Conservation (phyloP, 2,888 invertebrate species). For the Hyles lineata region DNA sequence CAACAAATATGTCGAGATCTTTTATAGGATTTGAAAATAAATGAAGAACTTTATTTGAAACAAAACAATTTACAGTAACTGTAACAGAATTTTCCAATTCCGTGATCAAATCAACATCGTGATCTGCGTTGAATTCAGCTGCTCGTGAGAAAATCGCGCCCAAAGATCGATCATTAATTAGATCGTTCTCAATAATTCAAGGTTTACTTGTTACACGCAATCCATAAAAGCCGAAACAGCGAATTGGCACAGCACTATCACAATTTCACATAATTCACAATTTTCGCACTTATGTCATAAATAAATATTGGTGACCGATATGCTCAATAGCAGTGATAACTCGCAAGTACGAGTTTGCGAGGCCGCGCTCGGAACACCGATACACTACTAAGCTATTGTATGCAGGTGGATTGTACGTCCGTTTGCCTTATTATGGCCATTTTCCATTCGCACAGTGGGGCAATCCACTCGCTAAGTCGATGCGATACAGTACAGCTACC, state of each 20-base stretch:
- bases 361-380: constrained; percentile 77
- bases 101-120: constrained; percentile 49
- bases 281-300: constrained; percentile 44
- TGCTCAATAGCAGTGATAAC: constrained; percentile 48
- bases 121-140: constrained; percentile 46
- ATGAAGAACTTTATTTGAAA: background rate
- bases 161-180: constrained; percentile 55
- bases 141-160: constrained; percentile 59
- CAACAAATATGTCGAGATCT: background rate
- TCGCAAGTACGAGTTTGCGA: constrained; percentile 54
- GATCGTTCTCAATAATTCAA: constrained; percentile 60
- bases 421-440: constrained; percentile 78
- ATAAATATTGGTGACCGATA: constrained; percentile 43
- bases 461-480: constrained; percentile 58
- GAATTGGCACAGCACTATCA: constrained; percentile 39
- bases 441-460: constrained; percentile 80
- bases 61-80: background rate
- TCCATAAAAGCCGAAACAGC: constrained; percentile 31
- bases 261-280: constrained; percentile 39
- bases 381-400: constrained; percentile 83
- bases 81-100: constrained; percentile 41
- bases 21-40: too few species aligned
- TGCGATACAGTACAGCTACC: constrained; percentile 34
- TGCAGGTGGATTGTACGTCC: constrained; percentile 81
- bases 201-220: constrained; percentile 53